Conservation (phyloP, 2,113 vertebrate genomes). For the Leuciscus idus region DNA sequence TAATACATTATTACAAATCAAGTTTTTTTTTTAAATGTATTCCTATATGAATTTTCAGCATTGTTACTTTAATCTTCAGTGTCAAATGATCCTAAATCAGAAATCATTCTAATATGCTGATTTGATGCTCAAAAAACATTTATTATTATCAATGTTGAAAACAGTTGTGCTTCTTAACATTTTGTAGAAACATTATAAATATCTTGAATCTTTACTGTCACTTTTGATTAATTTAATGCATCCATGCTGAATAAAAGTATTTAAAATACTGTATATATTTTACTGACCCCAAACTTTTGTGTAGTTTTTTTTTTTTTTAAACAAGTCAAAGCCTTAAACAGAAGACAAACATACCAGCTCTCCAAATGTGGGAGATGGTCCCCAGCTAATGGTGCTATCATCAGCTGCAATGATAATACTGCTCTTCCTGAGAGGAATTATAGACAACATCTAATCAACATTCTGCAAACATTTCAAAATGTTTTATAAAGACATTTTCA, state of each 20-base stretch:
- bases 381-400: constrained; percentile 97
- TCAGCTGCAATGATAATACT: constrained; percentile 93
- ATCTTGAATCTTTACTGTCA: not conserved
- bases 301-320: not conserved
- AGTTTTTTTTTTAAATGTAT: not conserved
- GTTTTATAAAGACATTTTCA: not conserved
- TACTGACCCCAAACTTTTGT: not conserved
- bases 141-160: no score
- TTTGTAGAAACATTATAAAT: no score
- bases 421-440: constrained; percentile 84
- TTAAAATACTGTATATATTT: no score
- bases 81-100: no score
- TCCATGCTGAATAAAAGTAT: not conserved
- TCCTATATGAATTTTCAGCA: not conserved
- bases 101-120: no score
- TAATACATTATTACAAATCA: not conserved
- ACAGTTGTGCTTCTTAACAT: no score
- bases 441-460: not conserved
- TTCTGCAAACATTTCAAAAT: not conserved
- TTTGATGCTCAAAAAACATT: no score
- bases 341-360: constrained; percentile 84
- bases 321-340: not conserved
- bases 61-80: not conserved
- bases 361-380: constrained; percentile 91
- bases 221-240: not conserved